These are phyloP conservation scores for Globia sparganii DNA, from an alignment of 2,888 invertebrate genomes.

Conservation along the genomic window DNA sequence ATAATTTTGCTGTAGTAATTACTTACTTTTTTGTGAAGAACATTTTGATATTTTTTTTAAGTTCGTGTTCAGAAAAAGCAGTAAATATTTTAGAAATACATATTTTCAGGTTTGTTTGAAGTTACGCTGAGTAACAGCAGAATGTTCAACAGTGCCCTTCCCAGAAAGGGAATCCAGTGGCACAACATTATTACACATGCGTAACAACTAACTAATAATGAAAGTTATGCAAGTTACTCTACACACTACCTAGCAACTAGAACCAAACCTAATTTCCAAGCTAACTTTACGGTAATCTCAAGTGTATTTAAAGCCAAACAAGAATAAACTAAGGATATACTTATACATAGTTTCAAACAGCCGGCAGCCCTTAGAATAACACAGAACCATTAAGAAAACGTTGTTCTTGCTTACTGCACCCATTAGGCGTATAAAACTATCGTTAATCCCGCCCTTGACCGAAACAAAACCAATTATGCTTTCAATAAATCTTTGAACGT, in stretches of 20 bases:
- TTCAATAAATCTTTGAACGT: conserved; percentile 83
- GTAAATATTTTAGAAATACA: neutral
- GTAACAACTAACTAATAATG: conserved; percentile 53
- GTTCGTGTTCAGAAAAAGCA: neutral
- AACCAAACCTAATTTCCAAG: conserved; percentile 62
- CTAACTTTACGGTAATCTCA: conserved; percentile 58
- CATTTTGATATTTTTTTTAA: neutral
- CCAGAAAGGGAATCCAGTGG: conserved; percentile 26
- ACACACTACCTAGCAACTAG: conserved; percentile 49
- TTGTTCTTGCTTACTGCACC: conserved; percentile 76
- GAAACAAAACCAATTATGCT: conserved; percentile 86
- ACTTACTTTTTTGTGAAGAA: neutral
- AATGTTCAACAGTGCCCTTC: conserved; percentile 18
- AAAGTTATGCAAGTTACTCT: conserved; percentile 51
- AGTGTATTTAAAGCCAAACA: conserved; percentile 61
- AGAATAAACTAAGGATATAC: conserved; percentile 51
- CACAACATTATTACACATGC: conserved; percentile 51
- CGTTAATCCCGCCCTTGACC: conserved; percentile 83
- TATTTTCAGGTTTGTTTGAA: neutral
- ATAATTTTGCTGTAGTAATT: neutral
- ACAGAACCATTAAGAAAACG: conserved; percentile 76
- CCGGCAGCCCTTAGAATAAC: conserved; percentile 64
- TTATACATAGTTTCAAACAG: conserved; percentile 42
- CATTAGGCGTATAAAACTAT: conserved; percentile 84
- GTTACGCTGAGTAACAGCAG: neutral